Conservation (phyloP, 2,888 invertebrate species). For the Drosophila infuscata region DNA sequence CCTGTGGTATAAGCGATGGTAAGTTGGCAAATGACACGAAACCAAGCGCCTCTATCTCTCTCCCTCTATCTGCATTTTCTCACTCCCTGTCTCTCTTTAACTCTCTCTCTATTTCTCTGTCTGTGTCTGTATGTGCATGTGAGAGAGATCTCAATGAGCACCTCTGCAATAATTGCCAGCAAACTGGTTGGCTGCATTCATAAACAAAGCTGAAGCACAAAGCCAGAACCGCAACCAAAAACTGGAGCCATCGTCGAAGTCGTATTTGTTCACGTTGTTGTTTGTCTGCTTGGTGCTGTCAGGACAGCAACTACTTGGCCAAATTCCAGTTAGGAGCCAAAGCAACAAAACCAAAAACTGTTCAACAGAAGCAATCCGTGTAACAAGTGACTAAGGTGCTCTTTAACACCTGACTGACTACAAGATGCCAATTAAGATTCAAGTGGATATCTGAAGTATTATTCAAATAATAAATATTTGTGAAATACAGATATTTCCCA, state of each 20-base stretch:
- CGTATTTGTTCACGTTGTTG: conserved; percentile 6
- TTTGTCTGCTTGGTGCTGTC: conserved; percentile 9
- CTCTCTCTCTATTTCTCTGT: background rate
- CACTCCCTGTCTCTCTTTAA: background rate
- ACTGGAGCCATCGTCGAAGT: conserved; percentile 33
- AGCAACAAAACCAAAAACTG: conserved; percentile 40
- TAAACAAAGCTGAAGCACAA: conserved; percentile 41
- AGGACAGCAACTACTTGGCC: conserved; percentile 16
- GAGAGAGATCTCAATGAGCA: background rate
- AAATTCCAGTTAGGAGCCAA: conserved; percentile 45
- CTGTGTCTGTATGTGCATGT: background rate
- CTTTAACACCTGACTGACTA: conserved; percentile 8
- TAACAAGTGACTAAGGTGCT: conserved; percentile 18
- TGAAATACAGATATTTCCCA: too few species aligned
- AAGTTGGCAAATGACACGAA: conserved; percentile 55
- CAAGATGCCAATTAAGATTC: conserved; percentile 10
- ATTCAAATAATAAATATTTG: background rate
- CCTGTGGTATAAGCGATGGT: conserved; percentile 49
- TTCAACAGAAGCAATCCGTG: conserved; percentile 25
- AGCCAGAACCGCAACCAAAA: conserved; percentile 29
- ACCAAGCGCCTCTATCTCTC: conserved; percentile 39
- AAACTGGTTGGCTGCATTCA: conserved; percentile 61
- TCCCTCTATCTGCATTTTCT: background rate
- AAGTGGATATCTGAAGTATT: background rate
- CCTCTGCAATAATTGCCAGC: conserved; percentile 58